Conservation (phyloP, 2,888 invertebrate genomes). For the Trichopria drosophilae region DNA sequence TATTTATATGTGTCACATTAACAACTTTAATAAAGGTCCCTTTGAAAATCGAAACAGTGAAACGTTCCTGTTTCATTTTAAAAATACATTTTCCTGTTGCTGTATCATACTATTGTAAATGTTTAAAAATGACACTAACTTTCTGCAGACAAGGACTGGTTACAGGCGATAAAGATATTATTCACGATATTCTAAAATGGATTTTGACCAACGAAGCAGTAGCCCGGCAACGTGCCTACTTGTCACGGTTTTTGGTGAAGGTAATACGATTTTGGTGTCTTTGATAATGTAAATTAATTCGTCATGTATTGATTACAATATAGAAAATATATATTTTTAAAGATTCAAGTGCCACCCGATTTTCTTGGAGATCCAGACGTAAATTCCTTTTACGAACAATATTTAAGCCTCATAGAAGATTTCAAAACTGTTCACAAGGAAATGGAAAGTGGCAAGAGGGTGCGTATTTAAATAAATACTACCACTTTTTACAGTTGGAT, state of each 20-base stretch:
- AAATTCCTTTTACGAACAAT: constrained; percentile 70
- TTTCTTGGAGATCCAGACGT: constrained; percentile 76
- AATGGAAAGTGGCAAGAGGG: constrained; percentile 61
- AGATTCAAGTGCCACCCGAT: constrained; percentile 75
- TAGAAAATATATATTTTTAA: constrained; percentile 46
- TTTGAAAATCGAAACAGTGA: too few relatives aligned
- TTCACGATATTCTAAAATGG: constrained; percentile 82
- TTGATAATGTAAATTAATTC: too few relatives aligned
- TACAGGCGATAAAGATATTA: constrained; percentile 72
- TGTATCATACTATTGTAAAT: too few relatives aligned
- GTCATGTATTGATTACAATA: constrained; percentile 1
- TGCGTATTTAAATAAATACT: constrained; percentile 17
- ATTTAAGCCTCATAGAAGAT: constrained; percentile 74
- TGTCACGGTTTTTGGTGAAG: constrained; percentile 63
- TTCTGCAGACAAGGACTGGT: constrained; percentile 67
- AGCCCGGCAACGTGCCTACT: constrained; percentile 80
- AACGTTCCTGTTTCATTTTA: too few relatives aligned
- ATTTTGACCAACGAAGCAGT: constrained; percentile 73
- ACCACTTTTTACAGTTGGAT: background rate
- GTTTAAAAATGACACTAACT: constrained; percentile 5
- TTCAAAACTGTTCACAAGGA: constrained; percentile 80
- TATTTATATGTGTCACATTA: too few relatives aligned
- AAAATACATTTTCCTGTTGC: background rate
- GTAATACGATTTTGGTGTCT: too few relatives aligned
- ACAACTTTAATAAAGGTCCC: too few relatives aligned